Percentiles rank a stretch among this genome's conserved stretches.
Conservation (phyloP, 2,888 invertebrate species). For the Abrostola triplasia region DNA sequence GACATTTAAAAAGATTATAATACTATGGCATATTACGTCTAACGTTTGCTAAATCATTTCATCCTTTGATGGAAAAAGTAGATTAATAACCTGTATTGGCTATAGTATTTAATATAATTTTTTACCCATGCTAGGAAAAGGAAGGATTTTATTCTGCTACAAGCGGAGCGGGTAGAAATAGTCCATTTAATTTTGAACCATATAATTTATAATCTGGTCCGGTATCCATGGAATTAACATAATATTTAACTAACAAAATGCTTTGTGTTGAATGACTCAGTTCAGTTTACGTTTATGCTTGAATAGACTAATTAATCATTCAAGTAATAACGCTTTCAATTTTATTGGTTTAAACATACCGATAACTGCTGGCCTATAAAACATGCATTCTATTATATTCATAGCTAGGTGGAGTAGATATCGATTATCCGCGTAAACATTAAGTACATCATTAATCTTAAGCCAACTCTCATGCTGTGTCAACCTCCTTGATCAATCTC, state of each 20-base stretch:
- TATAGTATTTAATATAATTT: constrained; percentile 34
- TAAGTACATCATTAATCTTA: constrained; percentile 3
- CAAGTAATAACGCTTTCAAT: constrained; percentile 46
- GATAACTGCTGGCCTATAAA: constrained; percentile 33
- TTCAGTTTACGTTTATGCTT: constrained; percentile 38
- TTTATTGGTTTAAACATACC: constrained; percentile 37
- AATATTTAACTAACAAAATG: constrained; percentile 47
- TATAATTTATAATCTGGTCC: constrained; percentile 39
- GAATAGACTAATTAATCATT: constrained; percentile 49
- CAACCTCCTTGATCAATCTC: constrained; percentile 2
- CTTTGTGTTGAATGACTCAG: constrained; percentile 46
- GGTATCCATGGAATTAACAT: constrained; percentile 40
- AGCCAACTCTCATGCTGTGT: neutral
- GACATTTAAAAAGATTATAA: no score
- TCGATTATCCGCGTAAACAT: neutral
- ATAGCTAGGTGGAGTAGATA: neutral
- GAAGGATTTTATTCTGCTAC: constrained; percentile 34
- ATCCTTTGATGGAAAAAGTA: constrained; percentile 29
- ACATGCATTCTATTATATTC: neutral
- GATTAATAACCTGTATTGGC: constrained; percentile 23
- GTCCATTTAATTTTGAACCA: constrained; percentile 27
- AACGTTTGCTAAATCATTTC: no score
- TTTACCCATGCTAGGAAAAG: constrained; percentile 33
- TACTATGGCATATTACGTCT: no score
- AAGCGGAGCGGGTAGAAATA: constrained; percentile 39